A percentile compares a stretch with the other conserved stretches of the same genome.
Evolutionary conservation across 2,888 invertebrate genomes (phyloP).

Genomic region (Tyria jacobaeae): DNA sequence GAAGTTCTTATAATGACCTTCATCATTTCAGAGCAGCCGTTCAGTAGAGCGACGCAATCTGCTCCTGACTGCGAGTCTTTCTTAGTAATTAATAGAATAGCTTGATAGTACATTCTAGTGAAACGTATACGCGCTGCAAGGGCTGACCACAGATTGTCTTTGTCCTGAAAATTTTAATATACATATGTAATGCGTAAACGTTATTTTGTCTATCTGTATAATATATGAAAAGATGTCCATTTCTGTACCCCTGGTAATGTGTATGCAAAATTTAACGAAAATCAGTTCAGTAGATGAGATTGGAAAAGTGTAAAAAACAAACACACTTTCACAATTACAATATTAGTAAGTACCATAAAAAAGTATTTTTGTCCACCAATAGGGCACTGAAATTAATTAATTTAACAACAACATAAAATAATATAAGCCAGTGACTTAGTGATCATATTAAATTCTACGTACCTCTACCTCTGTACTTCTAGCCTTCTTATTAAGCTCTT

Average conservation of each 20-base stretch:
- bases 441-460: slow-evolving; percentile 36
- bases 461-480: slow-evolving; percentile 86
- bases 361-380: too few species aligned
- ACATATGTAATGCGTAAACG: not conserved
- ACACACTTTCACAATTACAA: too few species aligned
- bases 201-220: too few species aligned
- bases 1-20: slow-evolving; percentile 92
- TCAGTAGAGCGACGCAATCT: slow-evolving; percentile 93
- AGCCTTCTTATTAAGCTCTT: slow-evolving; percentile 92
- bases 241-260: too few species aligned
- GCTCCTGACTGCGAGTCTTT: slow-evolving; percentile 88
- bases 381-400: too few species aligned
- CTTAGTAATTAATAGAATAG: slow-evolving; percentile 90
- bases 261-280: too few species aligned
- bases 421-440: too few species aligned
- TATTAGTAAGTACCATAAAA: too few species aligned
- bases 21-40: slow-evolving; percentile 93
- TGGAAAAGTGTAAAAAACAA: too few species aligned
- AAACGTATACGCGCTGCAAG: slow-evolving; percentile 94
- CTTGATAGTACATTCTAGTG: slow-evolving; percentile 94
- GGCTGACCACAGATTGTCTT: slow-evolving; percentile 86
- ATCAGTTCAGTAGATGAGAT: too few species aligned
- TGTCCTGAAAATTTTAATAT: slow-evolving; percentile 56
- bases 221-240: too few species aligned
- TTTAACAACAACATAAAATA: too few species aligned